phyloP scores from a whole-genome alignment of 2,888 invertebrate genomes.

The Aphodius sticticus region DNA sequence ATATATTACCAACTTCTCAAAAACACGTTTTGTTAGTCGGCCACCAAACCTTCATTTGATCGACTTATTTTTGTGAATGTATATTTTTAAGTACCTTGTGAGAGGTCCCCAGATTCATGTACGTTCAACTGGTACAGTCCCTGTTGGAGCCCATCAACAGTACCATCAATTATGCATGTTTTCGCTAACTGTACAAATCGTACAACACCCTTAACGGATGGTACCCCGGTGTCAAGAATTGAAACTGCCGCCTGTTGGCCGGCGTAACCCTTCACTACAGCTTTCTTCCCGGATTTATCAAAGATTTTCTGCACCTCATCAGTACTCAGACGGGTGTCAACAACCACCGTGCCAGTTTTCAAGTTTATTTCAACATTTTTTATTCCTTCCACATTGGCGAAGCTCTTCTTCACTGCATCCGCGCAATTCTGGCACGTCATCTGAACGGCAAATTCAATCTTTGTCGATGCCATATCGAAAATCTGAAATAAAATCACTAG shows the following conservation, averaged over 20 bases:
- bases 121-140: conserved; percentile 69
- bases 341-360: conserved; percentile 71
- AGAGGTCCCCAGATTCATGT: conserved; percentile 79
- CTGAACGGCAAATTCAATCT: conserved; percentile 74
- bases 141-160: conserved; percentile 77
- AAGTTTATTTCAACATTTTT: conserved; percentile 64
- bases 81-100: conserved; percentile 59
- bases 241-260: conserved; percentile 77
- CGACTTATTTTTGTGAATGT: too few species aligned
- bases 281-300: conserved; percentile 70
- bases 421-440: conserved; percentile 68
- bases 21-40: too few species aligned
- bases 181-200: conserved; percentile 73
- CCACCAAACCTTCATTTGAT: too few species aligned
- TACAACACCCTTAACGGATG: conserved; percentile 74
- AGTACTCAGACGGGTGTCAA: conserved; percentile 72
- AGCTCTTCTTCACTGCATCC: conserved; percentile 59
- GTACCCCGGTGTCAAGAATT: conserved; percentile 65
- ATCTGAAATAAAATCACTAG: conserved; percentile 4
- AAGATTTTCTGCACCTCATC: conserved; percentile 63
- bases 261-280: conserved; percentile 83
- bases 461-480: conserved; percentile 52
- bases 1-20: too few species aligned
- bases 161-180: conserved; percentile 81
- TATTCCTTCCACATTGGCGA: conserved; percentile 61